These are phyloP conservation scores for Dendrolimus kikuchii DNA, from an alignment of 1,140 invertebrate species.

Conservation along the genomic window DNA sequence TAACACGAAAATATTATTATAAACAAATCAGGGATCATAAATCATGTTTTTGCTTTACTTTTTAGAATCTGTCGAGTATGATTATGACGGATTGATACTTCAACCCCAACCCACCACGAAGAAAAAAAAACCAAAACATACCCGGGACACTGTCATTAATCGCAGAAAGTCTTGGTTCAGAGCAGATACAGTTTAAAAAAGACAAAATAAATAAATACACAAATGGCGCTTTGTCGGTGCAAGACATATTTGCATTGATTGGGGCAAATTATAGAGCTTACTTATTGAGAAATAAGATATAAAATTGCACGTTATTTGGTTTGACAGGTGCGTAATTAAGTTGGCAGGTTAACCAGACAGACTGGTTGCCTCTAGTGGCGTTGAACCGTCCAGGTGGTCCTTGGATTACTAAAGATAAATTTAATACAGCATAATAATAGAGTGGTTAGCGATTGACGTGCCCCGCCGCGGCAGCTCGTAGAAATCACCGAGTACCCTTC, in stretches of 20 bases:
- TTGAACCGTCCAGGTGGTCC: constrained; percentile 62
- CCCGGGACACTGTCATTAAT: constrained; percentile 40
- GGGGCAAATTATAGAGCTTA: constrained; percentile 15
- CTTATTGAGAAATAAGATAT: constrained; percentile 32
- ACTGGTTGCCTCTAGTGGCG: constrained; percentile 62
- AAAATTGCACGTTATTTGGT: constrained; percentile 33
- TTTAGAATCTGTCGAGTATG: not conserved
- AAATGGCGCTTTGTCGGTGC: constrained; percentile 47
- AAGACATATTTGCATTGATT: constrained; percentile 19
- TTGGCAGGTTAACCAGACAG: constrained; percentile 51
- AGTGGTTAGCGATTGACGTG: constrained; percentile 37
- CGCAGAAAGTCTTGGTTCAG: constrained; percentile 29
- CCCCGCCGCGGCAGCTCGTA: constrained; percentile 6
- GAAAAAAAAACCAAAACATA: constrained; percentile 21
- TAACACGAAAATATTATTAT: too few relatives aligned
- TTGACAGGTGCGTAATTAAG: constrained; percentile 51
- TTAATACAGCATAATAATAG: constrained; percentile 63
- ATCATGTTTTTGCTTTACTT: too few relatives aligned
- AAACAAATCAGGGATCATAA: too few relatives aligned
- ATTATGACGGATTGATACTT: constrained; percentile 5
- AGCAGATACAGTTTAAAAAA: constrained; percentile 53
- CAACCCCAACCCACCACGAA: constrained; percentile 34
- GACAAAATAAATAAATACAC: constrained; percentile 48
- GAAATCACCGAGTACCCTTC: constrained; percentile 35
- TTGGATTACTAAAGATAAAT: constrained; percentile 65